Percentiles rank a stretch among this genome's conserved stretches.
These are phyloP conservation scores for Erebia aethiops DNA, from an alignment of 2,888 invertebrate species.

Conservation along the genomic window DNA sequence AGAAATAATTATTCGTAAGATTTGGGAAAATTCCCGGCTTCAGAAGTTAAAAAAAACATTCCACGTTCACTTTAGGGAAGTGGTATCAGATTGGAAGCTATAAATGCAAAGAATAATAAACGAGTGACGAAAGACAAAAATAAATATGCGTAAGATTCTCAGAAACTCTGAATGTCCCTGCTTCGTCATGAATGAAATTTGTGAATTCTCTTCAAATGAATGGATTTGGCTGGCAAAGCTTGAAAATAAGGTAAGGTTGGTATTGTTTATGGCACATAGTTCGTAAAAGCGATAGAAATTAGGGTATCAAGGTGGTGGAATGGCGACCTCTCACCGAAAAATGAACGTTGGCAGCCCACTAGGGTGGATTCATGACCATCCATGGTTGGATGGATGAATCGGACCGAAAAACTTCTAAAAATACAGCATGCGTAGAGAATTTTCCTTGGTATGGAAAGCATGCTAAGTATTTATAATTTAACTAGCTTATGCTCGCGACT, in stretches of 20 bases:
- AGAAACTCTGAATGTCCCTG: slow-evolving; percentile 21
- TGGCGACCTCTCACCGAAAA: too few species aligned
- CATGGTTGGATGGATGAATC: too few species aligned
- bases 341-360: too few species aligned
- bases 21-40: not conserved
- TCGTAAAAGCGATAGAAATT: too few species aligned
- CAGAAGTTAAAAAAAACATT: not conserved
- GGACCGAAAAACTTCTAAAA: too few species aligned
- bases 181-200: slow-evolving; percentile 34
- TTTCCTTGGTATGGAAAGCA: too few species aligned
- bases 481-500: too few species aligned
- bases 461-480: too few species aligned
- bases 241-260: not conserved
- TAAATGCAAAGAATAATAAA: slow-evolving; percentile 11
- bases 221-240: not conserved
- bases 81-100: not conserved
- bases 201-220: slow-evolving; percentile 20
- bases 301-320: too few species aligned
- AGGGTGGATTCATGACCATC: too few species aligned
- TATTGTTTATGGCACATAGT: too few species aligned
- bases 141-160: slow-evolving; percentile 27
- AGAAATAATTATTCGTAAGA: not conserved
- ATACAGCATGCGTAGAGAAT: too few species aligned
- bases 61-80: not conserved
- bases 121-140: slow-evolving; percentile 24